Conservation (phyloP, 1,140 invertebrate species). For the Ptiloglossa arizonensis region DNA sequence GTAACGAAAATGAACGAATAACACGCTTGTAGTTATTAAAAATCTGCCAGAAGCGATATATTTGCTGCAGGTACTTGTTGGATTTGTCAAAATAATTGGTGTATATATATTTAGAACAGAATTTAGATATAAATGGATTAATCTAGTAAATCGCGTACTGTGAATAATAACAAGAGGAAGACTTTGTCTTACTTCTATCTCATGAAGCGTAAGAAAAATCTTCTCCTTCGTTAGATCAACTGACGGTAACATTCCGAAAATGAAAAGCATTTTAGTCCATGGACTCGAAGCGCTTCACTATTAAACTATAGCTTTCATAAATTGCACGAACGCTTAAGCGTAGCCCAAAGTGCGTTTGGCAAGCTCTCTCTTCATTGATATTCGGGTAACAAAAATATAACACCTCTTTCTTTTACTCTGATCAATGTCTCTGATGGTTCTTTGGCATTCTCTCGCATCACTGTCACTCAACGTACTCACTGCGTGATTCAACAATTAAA, state of each 20-base stretch:
- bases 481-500: slow-evolving; percentile 8
- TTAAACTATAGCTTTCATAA: slow-evolving; percentile 73
- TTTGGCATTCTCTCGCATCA: slow-evolving; percentile 39
- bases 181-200: slow-evolving; percentile 53
- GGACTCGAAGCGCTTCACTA: slow-evolving; percentile 53
- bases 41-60: background rate
- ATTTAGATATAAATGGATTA: background rate
- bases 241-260: slow-evolving; percentile 57
- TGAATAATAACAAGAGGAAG: slow-evolving; percentile 45
- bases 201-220: slow-evolving; percentile 54
- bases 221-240: slow-evolving; percentile 39
- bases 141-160: slow-evolving; percentile 43
- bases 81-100: background rate
- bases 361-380: background rate
- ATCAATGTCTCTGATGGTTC: slow-evolving; percentile 31
- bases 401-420: background rate
- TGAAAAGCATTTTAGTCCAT: slow-evolving; percentile 49
- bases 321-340: slow-evolving; percentile 69
- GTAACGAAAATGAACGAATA: background rate
- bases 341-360: slow-evolving; percentile 59
- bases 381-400: background rate
- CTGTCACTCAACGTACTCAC: slow-evolving; percentile 15
- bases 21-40: no score
- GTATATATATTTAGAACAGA: background rate
- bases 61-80: background rate